Evolutionary conservation across 2,113 vertebrate genomes (phyloP), one percentile per base, ranked within the genome.

Genomic region (Mesitornis unicolor): DNA sequence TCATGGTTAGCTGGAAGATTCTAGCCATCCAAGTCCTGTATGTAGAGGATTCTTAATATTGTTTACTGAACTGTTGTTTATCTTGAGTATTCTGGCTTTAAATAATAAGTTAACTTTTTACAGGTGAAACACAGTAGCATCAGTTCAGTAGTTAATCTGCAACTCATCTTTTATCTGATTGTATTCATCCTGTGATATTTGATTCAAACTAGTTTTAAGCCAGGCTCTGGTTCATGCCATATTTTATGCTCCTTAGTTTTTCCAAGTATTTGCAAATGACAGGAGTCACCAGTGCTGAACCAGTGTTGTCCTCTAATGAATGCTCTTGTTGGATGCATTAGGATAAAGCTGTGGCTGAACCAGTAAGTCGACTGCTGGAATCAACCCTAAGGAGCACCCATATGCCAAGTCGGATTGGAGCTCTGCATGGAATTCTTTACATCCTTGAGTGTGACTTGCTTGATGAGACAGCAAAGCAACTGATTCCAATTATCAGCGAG

Each of bases 381-480:
- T 98, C 98, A 10, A 99, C 99, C 1, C 98, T 99, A 10, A 98
- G 99, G 42, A 99, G 99, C 97, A 99, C 99, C 56, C 99, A 99
- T 67, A 98, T 99, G 96, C 99, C 99, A 43, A 99, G 99, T 96
- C 98, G 98, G 25, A 98, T 99, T 61, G 99, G 99, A 36, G 99
- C 99, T 8, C 98, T 99, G 63, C 99, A 99, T 12, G 99, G 99
- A 29, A 96, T 99, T 57, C 98, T 99, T 6, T 99, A 99, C 5
- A 98, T 99, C 93, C 98, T 99, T 69, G 99, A 99, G 95, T 99
- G 99, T 47, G 99, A 99, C 96, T 97, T 99, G 35, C 98, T 99
- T 24, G 99, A 99, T 3, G 99, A 99, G 89, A 99, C 99, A 0
- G 99, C 99, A 1, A 99, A 99, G 87, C 99, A 99, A 57, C 99